Evolutionary conservation across 2,888 invertebrate genomes (phyloP).

Genomic region (Dromius quadrimaculatus): DNA sequence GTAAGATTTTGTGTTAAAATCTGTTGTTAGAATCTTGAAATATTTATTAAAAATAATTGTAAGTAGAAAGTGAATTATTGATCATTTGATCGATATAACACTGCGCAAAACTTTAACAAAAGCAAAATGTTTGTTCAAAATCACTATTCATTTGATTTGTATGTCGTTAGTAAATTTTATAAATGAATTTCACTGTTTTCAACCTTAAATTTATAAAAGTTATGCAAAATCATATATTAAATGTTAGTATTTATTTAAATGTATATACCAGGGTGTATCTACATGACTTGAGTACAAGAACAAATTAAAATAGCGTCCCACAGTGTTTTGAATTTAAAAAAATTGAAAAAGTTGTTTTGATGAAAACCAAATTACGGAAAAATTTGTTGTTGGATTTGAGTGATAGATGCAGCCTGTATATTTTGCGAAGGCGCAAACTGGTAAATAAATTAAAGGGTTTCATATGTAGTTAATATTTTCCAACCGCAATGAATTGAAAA

Average conservation of each 20-base stretch:
- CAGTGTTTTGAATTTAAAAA: background rate
- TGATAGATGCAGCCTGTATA: background rate
- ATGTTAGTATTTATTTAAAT: constrained; percentile 40
- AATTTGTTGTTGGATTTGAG: no score
- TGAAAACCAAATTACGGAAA: no score
- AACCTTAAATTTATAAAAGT: constrained; percentile 38
- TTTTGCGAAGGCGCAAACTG: constrained; percentile 13
- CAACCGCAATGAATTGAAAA: background rate
- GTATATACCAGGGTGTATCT: constrained; percentile 1
- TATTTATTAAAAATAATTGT: constrained; percentile 43
- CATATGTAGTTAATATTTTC: constrained; percentile 2
- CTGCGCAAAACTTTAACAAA: background rate
- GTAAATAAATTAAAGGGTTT: constrained; percentile 8
- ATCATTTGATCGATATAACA: constrained; percentile 28
- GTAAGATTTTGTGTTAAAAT: constrained; percentile 37
- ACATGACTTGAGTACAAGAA: no score
- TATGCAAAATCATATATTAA: constrained; percentile 36
- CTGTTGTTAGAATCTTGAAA: constrained; percentile 42
- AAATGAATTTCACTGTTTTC: constrained; percentile 36
- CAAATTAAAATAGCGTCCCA: no score
- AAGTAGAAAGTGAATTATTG: constrained; percentile 36
- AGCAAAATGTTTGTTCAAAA: constrained; percentile 19
- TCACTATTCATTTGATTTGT: constrained; percentile 33
- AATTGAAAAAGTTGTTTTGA: no score
- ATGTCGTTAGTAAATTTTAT: constrained; percentile 36